Percentiles rank a stretch among this genome's conserved stretches.
Conservation (phyloP, 2,888 invertebrate genomes). For the Cremastinae sp. region DNA sequence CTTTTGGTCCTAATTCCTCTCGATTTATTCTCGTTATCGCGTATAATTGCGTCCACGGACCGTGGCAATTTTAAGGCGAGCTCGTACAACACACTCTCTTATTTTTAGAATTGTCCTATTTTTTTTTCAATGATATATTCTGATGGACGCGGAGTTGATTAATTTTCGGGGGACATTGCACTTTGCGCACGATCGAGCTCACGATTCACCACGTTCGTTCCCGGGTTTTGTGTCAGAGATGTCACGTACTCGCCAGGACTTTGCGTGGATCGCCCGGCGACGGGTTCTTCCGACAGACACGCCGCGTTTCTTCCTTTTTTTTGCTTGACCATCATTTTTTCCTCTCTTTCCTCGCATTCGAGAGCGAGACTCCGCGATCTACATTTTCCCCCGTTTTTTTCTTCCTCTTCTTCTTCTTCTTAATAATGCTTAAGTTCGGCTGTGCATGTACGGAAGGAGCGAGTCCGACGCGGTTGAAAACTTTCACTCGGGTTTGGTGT, state of each 20-base stretch:
- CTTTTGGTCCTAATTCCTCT: conserved; percentile 30
- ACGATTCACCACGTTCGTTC: conserved; percentile 51
- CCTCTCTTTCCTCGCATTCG: not conserved
- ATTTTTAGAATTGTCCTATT: not conserved
- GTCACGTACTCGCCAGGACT: not conserved
- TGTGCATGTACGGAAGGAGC: conserved; percentile 14
- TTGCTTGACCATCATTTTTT: conserved; percentile 6
- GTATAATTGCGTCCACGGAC: conserved; percentile 7
- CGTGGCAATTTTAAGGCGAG: conserved; percentile 12
- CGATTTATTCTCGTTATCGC: conserved; percentile 42
- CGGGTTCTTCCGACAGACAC: not conserved
- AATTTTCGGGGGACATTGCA: too few relatives aligned
- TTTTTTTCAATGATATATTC: too few relatives aligned
- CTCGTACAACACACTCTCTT: conserved; percentile 13
- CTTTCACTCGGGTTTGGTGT: conserved; percentile 51
- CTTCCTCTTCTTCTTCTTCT: conserved; percentile 11
- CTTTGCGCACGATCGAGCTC: conserved; percentile 58
- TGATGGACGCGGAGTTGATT: too few relatives aligned
- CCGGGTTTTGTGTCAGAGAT: conserved; percentile 11
- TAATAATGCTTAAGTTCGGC: conserved; percentile 32
- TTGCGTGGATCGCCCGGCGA: too few relatives aligned
- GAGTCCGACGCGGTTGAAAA: conserved; percentile 33
- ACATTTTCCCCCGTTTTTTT: not conserved
- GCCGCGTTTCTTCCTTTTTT: conserved; percentile 6
- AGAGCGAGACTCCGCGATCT: not conserved